Percentiles rank a stretch among this genome's conserved stretches.
These are phyloP conservation scores for Anas platyrhynchos DNA, from an alignment of 2,113 vertebrate genomes.

Conservation along the genomic window DNA sequence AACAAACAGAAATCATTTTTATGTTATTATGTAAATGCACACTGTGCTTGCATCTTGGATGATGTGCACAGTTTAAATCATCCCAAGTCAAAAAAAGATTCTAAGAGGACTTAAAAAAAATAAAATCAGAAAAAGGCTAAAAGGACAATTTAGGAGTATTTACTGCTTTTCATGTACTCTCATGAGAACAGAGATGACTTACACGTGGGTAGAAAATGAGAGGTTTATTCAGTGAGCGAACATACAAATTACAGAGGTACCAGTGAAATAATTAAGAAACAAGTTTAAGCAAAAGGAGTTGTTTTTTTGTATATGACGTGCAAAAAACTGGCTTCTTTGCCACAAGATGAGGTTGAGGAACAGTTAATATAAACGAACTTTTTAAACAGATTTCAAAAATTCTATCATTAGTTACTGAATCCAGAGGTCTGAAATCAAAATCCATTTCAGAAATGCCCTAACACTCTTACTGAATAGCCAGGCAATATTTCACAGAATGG, in stretches of 20 bases:
- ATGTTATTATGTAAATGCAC: neutral
- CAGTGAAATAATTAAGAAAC: neutral
- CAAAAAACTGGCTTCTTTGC: neutral
- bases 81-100: neutral
- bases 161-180: neutral
- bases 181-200: neutral
- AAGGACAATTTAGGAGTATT: neutral
- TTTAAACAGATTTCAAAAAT: neutral
- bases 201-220: neutral
- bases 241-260: neutral
- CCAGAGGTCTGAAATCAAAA: neutral
- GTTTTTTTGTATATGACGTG: accelerated
- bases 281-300: neutral
- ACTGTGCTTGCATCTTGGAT: neutral
- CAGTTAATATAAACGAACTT: neutral
- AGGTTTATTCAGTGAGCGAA: neutral
- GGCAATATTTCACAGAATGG: neutral
- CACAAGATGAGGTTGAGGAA: neutral
- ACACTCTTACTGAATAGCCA: neutral
- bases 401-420: neutral
- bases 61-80: neutral
- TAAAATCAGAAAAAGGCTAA: neutral
- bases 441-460: neutral
- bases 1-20: conserved; percentile 30
- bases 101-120: neutral